Evolutionary conservation across 2,888 invertebrate species (phyloP), one percentile per base, ranked within the genome.

Genomic region (Arctia plantaginis): DNA sequence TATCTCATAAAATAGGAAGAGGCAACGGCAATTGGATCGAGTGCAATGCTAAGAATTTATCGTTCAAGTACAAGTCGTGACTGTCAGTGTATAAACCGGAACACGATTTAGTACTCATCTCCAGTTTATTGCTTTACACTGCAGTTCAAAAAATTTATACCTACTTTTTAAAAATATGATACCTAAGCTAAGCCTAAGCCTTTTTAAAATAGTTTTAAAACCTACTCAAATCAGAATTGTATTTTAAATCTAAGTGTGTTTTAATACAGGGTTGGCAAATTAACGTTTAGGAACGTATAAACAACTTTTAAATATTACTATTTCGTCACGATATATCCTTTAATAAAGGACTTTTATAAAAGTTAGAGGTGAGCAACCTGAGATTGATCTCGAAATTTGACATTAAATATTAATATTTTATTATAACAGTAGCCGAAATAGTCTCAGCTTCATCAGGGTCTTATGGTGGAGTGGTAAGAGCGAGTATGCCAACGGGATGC

Each of bases 31-130:
- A 51, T 30, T 65, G 30, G 51, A 64, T 39, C 64, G 64, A 69
- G 69, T 51, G 70, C 59, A 74, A 73, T 75, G 74, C 71, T 51
- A 75, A 75, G 88, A 89, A 92, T 92, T 86, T 80, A 84, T 82
- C 84, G 87, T 89, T 93, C 91, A 91, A 90, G 88, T 88, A 80
- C 88, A 85, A 88, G 84, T 92, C 94, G 94, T 93, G 94, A 93
- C 87, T 85, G 83, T 85, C 79, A 81, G 82, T 85, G 77, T 81
- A 64, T 79, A 85, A 87, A 85, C 90, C 88, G 88, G 88, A 90
- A 90, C 87, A 78, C 77, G 88, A 86, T 86, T 83, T 81, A 82
- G 86, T 89, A 80, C 86, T 87, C 93, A 88, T 93, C 93, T 92
- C 90, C 87, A 85, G 77, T 84, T 84, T 83, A 76, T 83, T 73